phyloP scores from a whole-genome alignment of 1,140 invertebrate species.

The Caenorhabditis brenneri region DNA sequence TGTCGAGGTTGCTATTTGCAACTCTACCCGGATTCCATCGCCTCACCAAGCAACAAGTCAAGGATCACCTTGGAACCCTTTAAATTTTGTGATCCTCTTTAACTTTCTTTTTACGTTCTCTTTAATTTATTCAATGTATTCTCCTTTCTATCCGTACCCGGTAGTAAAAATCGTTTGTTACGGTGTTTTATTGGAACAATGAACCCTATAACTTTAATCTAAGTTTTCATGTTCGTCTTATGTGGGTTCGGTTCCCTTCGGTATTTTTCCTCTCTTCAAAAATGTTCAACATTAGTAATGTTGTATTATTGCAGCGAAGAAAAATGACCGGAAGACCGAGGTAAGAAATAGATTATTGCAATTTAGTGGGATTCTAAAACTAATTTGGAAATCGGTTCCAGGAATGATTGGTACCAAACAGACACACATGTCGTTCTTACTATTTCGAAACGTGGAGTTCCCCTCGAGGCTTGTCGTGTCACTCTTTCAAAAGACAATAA shows the following conservation, averaged over 20 bases:
- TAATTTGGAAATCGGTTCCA: no score
- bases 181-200: constrained; percentile 9
- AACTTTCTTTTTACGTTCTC: constrained; percentile 45
- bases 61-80: constrained; percentile 82
- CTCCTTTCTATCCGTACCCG: background rate
- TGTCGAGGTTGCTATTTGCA: constrained; percentile 96
- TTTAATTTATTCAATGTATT: constrained; percentile 49
- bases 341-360: background rate
- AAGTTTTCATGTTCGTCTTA: no score
- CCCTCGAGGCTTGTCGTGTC: constrained; percentile 11
- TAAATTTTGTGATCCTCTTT: constrained; percentile 48
- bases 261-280: no score
- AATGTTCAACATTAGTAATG: no score
- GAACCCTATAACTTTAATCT: background rate
- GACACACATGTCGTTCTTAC: constrained; percentile 34
- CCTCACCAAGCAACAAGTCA: constrained; percentile 87
- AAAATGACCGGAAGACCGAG: constrained; percentile 13
- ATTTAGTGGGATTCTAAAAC: background rate
- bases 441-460: constrained; percentile 35
- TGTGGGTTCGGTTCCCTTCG: no score
- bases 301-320: background rate
- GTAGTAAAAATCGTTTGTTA: background rate
- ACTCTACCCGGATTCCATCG: constrained; percentile 86
- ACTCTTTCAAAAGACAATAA: background rate
- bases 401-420: constrained; percentile 50